Conservation (phyloP, 92 coral and sea anemone species). For the Porites cylindrica region DNA sequence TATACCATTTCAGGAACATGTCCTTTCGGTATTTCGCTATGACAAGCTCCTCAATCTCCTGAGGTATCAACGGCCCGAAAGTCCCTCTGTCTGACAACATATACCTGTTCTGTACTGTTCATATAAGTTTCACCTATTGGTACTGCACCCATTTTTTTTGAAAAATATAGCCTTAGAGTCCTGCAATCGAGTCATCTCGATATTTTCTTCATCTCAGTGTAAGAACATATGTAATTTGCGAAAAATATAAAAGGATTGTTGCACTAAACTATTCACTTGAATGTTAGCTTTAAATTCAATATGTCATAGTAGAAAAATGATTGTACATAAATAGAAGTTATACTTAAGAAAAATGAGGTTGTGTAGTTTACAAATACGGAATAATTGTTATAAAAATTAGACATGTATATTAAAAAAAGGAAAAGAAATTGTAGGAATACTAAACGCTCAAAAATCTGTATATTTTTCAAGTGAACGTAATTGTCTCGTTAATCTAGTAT, state of each 20-base stretch:
- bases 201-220: constrained; percentile 2
- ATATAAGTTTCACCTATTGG: not conserved
- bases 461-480: no score
- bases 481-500: not conserved
- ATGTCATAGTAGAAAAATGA: not conserved
- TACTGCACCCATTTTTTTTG: not conserved
- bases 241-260: no score
- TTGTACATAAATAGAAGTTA: not conserved
- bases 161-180: constrained; percentile 2
- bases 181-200: constrained; percentile 4
- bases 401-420: not conserved
- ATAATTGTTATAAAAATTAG: not conserved
- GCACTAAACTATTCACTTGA: not conserved
- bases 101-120: not conserved
- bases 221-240: not conserved
- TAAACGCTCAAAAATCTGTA: no score
- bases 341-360: no score
- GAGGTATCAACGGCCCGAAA: not conserved
- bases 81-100: not conserved
- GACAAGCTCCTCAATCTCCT: not conserved
- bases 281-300: constrained; percentile 1
- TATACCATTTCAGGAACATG: not conserved
- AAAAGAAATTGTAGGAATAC: not conserved
- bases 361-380: no score
- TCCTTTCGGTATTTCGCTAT: not conserved